phyloP scores from a whole-genome alignment of 2,797 vertebrate species.

The Syncerus caffer region DNA sequence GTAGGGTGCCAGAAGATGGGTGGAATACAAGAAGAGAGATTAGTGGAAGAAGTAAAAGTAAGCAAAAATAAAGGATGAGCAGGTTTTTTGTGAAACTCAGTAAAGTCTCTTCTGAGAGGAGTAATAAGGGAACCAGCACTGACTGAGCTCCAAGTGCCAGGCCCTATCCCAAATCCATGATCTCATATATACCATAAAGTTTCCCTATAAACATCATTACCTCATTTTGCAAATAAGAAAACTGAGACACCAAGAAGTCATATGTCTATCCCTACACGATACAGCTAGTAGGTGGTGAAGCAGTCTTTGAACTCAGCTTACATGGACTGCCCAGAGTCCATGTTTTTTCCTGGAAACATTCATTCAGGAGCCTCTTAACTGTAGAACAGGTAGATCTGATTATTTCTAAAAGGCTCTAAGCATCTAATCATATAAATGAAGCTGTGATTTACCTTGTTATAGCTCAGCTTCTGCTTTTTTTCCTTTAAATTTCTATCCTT shows the following conservation, averaged over 20 bases:
- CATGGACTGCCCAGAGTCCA: not conserved
- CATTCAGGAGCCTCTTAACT: slow-evolving; percentile 3
- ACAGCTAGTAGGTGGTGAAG: not conserved
- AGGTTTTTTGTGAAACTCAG: not conserved
- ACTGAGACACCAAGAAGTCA: not conserved
- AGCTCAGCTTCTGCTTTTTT: not conserved
- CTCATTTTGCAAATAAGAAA: slow-evolving; percentile 1
- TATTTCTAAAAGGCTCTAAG: not conserved
- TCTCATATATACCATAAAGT: not conserved
- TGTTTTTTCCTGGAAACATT: not conserved
- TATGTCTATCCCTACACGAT: not conserved
- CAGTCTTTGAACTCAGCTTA: not conserved
- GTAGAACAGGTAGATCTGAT: not conserved
- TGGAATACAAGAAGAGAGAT: not conserved
- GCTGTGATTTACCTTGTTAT: not conserved
- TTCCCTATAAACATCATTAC: not conserved
- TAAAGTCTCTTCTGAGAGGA: not conserved
- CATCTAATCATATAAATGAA: not conserved
- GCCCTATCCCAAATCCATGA: not conserved
- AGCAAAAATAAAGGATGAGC: not conserved
- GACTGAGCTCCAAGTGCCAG: not conserved
- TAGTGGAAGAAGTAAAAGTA: not conserved
- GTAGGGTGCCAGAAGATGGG: not conserved
- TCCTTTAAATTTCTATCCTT: not conserved
- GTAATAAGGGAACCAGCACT: not conserved